Evolutionary conservation across 2,797 vertebrate genomes (phyloP).

Genomic region (Leuciscus waleckii): DNA sequence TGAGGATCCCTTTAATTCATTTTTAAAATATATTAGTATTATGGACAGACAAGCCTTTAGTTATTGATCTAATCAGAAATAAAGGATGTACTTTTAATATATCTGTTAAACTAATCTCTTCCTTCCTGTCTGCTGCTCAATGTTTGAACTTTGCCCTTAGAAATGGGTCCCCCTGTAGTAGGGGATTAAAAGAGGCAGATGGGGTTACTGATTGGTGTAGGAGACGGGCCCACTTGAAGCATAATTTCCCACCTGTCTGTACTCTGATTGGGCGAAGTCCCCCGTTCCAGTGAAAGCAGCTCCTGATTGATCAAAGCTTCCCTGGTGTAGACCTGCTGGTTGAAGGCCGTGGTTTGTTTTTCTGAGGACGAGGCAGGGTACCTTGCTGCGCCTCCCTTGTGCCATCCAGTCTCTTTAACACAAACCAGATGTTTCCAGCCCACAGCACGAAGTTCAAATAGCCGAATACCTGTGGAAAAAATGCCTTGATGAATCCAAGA

Average conservation of each 20-base stretch:
- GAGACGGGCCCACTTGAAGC: conserved; percentile 83
- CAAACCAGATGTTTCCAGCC: conserved; percentile 99
- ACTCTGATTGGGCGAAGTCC: conserved; percentile 81
- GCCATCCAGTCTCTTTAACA: conserved; percentile 98
- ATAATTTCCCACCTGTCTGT: conserved; percentile 86
- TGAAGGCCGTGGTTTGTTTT: conserved; percentile 86
- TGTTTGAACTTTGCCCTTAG: conserved; percentile 66
- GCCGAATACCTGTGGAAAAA: conserved; percentile 85
- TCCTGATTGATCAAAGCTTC: conserved; percentile 84
- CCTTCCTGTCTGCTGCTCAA: conserved; percentile 38
- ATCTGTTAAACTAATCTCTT: conserved; percentile 5
- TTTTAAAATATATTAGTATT: conserved; percentile 52
- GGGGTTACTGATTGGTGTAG: conserved; percentile 67
- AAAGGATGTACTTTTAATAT: conserved; percentile 16
- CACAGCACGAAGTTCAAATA: conserved; percentile 98
- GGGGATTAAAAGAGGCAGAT: conserved; percentile 72
- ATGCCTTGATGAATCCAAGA: neutral
- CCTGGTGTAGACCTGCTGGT: conserved; percentile 83
- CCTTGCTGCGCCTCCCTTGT: conserved; percentile 84
- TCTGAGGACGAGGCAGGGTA: conserved; percentile 81
- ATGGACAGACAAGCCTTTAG: conserved; percentile 61
- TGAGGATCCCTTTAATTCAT: conserved; percentile 7
- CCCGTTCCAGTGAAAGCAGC: conserved; percentile 83
- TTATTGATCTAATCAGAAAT: conserved; percentile 47
- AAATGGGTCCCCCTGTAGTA: conserved; percentile 59